Base-by-base conservation (phyloP, 2,113 vertebrate species). In the Lichenostomus cassidix region DNA sequence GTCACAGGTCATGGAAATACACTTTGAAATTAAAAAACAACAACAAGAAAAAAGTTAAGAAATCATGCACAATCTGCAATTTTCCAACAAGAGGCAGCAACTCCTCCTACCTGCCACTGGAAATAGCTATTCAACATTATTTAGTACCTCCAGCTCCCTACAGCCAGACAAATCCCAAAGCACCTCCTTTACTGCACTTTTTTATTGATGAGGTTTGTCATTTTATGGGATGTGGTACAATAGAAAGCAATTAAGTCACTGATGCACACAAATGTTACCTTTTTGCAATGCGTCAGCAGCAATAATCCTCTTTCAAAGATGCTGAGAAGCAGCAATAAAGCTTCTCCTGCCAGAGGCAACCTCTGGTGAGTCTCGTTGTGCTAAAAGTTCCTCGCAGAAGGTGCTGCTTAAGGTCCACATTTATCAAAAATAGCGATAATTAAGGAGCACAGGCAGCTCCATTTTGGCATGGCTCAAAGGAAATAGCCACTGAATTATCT, bases 181-280 rank as follows among this genome's bases (percentile, higher is more conserved):
- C 16, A 83, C 47, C n/a, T 91, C 46, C 69, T 94, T 89, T 92
- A 96, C 58, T 84, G 73, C 83, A 28, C 49, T 67, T 95, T 96
- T 95, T 95, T 95, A 96, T 95, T 96, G 96, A 95, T 93, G 90
- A 94, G 49, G 80, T 94, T 95, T 96, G 96, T 93, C 95, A 92
- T 92, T 97, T 97, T 94, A 96, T 67, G 95, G 76, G 77, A 94
- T 94, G 90, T 68, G 65, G 77, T 89, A 90, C 95, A 95, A 97
- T 81, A 91, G 95, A 94, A 90, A 75, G 89, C 92, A 96, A 94
- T 96, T 96, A 96, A 96, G 86, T 65, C 95, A 96, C n/a, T 93
- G 94, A 95, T 95, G 95, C 94, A 94, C 92, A 92, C 94, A 91
- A 96, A 96, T 87, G 90, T 87, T 96, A 96, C 95, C 95, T 94